Base-by-base conservation (phyloP, 1,140 invertebrate genomes). In the Caerostris extrusa region DNA sequence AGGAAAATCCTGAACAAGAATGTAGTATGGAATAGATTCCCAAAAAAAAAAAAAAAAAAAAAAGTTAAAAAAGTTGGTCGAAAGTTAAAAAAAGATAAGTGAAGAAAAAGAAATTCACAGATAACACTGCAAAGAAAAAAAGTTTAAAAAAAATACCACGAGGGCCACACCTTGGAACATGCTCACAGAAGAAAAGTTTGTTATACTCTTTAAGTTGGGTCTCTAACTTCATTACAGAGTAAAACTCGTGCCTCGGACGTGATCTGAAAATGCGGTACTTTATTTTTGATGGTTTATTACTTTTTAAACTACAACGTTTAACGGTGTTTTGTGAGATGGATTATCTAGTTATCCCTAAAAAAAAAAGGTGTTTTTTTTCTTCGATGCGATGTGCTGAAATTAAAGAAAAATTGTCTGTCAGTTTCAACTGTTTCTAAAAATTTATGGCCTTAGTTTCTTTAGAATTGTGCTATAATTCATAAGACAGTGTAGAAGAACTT, bases 141-240 rank as follows among this genome's bases (percentile, higher is more conserved):
- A 93, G 87, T 55, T 86, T 93, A 69, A 86, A 61, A 87, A 93
- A 93, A 93, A 93, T 87, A 85, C 64, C 91, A 8, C 3, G 14
- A 91, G 61, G 77, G 67, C 82, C 91, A 81, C 53, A 77, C 56
- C 60, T 91, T 83, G 57, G 81, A 58, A 91, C 90, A 91, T 85
- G 58, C 34, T 7, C 60, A 19, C 19, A 58, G 53, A 71, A 86
- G 91, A 87, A 93, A 93, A 93, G 91, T 93, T 93, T 93, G 91
- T 93, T 93, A 93, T 93, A 87, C 83, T 93, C 91, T 93, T 93
- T 93, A 93, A 93, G 91, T 93, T 86, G 91, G 64, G 61, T 67
- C 56, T 83, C 82, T 93, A 93, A 93, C 91, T 93, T 93, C 91
- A 93, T 93, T 93, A 93, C 90, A 50, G 91, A 87, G 61, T 93